Evolutionary conservation across 2,797 vertebrate species (phyloP), one percentile per base, ranked within the genome.

Genomic region (Novumbra hubbsi): DNA sequence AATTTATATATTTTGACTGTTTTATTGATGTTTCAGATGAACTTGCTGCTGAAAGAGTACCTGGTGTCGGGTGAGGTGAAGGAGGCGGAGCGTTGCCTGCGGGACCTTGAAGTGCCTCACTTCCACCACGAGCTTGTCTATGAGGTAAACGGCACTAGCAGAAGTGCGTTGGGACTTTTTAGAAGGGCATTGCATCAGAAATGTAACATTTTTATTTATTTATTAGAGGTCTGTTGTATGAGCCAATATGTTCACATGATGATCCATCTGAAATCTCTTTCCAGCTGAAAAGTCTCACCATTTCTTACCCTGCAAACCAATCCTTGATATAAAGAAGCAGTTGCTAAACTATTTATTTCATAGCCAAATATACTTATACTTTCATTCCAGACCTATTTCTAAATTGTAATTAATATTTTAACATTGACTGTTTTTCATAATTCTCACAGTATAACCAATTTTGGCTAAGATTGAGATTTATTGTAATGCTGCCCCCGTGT

Each of bases 51-150:
- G 50, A 95, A 95, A 19, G 95, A 96, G 83, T 96, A 94, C 82
- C 88, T 96, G 87, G 82, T 92, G 5, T 96, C 95, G 0, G 95
- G 95, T 60, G 95, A 95, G 0, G 89, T 94, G 60, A 52, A 83
- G 0, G 95, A 96, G 85, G 95, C 95, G 0, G 95, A 95, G 70
- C 95, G 60, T 73, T 96, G 95, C 73, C 92, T 96, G 77, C 86
- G 93, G 34, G 95, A 95, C 69, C 90, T 96, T 19, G 95, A 96
- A 80, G 95, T 96, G 14, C 95, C 95, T 16, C 95, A 96, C 85
- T 96, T 96, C 85, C 94, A 96, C 86, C 95, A 96, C 9, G 95
- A 96, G 86, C 91, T 96, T 16, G 94, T 96, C 70, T 96, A 95
- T 8, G 95, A 96, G 95, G 95, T 95, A 87, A n/a, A 45, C 32